Percentiles rank a stretch among this genome's conserved stretches.
These are phyloP conservation scores for Dynastes tityus DNA, from an alignment of 2,888 invertebrate genomes.

Conservation along the genomic window DNA sequence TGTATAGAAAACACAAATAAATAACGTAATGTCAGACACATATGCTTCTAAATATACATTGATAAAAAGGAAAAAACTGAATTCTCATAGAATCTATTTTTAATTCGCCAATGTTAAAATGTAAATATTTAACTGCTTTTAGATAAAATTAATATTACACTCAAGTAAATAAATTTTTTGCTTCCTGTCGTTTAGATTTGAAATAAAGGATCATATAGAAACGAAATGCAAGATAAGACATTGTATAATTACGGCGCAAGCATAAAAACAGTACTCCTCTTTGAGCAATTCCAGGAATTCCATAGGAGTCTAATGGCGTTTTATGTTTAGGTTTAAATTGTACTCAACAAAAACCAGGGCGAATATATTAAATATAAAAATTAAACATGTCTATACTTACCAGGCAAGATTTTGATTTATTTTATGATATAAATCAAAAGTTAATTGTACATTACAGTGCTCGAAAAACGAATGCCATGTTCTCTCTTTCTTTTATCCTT, in stretches of 20 bases:
- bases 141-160: no score
- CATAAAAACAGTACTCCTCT: background rate
- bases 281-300: background rate
- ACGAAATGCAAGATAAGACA: background rate
- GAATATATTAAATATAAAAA: no score
- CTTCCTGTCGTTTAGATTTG: no score
- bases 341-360: no score
- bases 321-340: background rate
- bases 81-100: no score
- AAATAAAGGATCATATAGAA: no score
- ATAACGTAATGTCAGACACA: background rate
- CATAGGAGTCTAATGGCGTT: background rate
- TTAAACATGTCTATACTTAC: background rate
- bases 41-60: background rate
- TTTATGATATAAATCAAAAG: background rate
- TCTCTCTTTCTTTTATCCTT: constrained; percentile 1
- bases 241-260: background rate
- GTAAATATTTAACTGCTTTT: no score
- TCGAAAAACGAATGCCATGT: constrained; percentile 1
- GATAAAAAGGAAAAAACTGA: background rate
- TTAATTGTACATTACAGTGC: constrained; percentile 3
- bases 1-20: background rate
- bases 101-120: no score
- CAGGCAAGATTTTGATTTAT: background rate
- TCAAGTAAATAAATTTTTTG: no score